Base-by-base conservation (phyloP, 2,797 vertebrate genomes). In the Macrochelys suwanniensis region DNA sequence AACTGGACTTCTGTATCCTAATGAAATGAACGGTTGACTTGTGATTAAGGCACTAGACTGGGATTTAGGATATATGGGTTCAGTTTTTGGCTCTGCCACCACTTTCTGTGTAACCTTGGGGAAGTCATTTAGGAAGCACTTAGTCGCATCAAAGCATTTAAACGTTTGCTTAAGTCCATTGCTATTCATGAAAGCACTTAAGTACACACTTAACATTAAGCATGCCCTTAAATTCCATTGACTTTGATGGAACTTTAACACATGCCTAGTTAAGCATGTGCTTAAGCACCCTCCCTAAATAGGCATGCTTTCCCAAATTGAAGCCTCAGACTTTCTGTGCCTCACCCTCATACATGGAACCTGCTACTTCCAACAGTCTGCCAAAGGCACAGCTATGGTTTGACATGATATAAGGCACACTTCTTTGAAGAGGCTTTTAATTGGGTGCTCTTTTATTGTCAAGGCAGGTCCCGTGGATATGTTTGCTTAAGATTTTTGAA, bases 41-140 rank as follows among this genome's bases (percentile, higher is more conserved):
- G 89, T 89, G 91, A 87, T 96, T 87, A 90, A 87, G 47, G 42
- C 53, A 94, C 25, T 23, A 45, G 57, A 51, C 78, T 50, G 80
- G 59, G 59, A 57, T 92, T 94, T 91, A 90, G 87, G 76, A 93
- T 11, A 80, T 91, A 85, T 93, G 91, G 94, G 82, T 82, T 94
- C 47, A 56, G 80, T 31, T 92, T 95, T 96, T 96, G 71, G 90
- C 93, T 90, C 95, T 94, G 15, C 65, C 89, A 7, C 77, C 87
- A 88, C 96, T 96, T 97, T 77, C 9, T 94, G 19, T 85, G 82
- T 92, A 92, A 74, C 23, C 80, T 84, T 74, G 74, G 77, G 74
- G 85, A 93, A 94, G 89, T 81, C 7, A 84, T 89, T 94, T 93
- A 95, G 94, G 91, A 97, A 95, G 65, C 82, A 88, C 93, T 95